These are phyloP conservation scores for Macrotis lagotis DNA, from an alignment of 2,113 vertebrate genomes.

Conservation along the genomic window DNA sequence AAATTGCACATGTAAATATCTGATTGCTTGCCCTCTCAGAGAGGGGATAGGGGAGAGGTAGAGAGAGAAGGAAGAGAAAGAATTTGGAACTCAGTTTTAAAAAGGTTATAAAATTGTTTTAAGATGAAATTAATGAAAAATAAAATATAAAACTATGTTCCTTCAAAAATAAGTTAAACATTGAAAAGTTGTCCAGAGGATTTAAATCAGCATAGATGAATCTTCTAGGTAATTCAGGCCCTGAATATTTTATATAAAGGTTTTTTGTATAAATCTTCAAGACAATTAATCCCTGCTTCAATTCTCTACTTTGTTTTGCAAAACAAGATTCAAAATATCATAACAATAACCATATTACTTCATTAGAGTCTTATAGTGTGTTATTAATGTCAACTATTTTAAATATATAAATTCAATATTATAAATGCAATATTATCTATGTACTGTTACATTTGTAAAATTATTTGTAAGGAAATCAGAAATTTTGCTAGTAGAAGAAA, in stretches of 20 bases:
- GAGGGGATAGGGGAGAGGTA: too few relatives aligned
- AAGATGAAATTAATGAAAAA: too few relatives aligned
- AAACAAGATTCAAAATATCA: background rate
- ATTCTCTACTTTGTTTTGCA: background rate
- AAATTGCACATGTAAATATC: too few relatives aligned
- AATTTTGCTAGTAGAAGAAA: background rate
- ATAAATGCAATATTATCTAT: too few relatives aligned
- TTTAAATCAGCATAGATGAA: background rate
- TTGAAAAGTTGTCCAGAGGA: background rate
- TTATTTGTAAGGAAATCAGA: background rate
- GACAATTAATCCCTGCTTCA: slow-evolving; percentile 17
- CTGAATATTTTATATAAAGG: background rate
- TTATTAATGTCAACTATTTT: slow-evolving; percentile 38
- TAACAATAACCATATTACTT: background rate
- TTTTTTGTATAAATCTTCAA: background rate
- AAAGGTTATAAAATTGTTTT: too few relatives aligned
- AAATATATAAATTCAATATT: slow-evolving; percentile 2
- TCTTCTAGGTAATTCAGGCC: background rate
- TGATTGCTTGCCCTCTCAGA: too few relatives aligned
- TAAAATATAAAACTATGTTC: too few relatives aligned
- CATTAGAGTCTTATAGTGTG: background rate
- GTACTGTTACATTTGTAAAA: background rate
- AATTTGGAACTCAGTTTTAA: too few relatives aligned
- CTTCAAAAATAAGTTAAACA: too few relatives aligned
- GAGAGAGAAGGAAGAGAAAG: too few relatives aligned